Evolutionary conservation across 2,113 vertebrate genomes (phyloP), one percentile per base, ranked within the genome.

Genomic region (Tautogolabrus adspersus): DNA sequence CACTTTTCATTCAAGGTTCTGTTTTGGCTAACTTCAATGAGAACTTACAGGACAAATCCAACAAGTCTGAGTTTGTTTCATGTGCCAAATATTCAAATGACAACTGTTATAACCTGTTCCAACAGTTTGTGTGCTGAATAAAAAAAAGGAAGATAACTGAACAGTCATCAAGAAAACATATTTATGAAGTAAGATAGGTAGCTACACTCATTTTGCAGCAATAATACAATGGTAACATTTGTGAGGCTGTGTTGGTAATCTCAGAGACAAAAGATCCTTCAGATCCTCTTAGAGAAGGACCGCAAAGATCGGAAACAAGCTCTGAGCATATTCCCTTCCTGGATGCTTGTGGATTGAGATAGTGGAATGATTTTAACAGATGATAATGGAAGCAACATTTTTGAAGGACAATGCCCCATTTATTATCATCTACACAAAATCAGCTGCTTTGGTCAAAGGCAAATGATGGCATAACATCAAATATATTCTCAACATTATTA

Each of bases 381-480:
- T 9, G 12, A 63, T 15, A 34, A 72, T 42, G 49, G 54, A 77
- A 15, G 26, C 61, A 62, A 67, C 49, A 60, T 49, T 37, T 79
- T 84, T 10, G 37, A 23, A 73, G 58, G 40, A 69, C 61, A 73
- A 76, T n/a, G 15, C 8, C 47, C 26, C 52, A 54, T 90, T 91
- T 91, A 92, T 91, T 92, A 61, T 76, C 51, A 49, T 70, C 49
- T 65, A 68, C 49, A 84, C 65, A 81, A 75, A 81, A 86, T 82
- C 66, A 81, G 15, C 58, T 74, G 30, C 76, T 30, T 47, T 9
- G 37, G 10, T 73, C 38, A 60, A 83, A 83, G 81, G 71, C 71
- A 86, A 67, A 61, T 15, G 4, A 44, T 37, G 46, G 54, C 19
- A 1, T 19, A n/a, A 79, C 55, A 65, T 72, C 44, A 79, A 81